Percentiles rank a stretch among this genome's conserved stretches.
Conservation (phyloP, 1,140 invertebrate genomes). For the Drosophila kurseongensis region DNA sequence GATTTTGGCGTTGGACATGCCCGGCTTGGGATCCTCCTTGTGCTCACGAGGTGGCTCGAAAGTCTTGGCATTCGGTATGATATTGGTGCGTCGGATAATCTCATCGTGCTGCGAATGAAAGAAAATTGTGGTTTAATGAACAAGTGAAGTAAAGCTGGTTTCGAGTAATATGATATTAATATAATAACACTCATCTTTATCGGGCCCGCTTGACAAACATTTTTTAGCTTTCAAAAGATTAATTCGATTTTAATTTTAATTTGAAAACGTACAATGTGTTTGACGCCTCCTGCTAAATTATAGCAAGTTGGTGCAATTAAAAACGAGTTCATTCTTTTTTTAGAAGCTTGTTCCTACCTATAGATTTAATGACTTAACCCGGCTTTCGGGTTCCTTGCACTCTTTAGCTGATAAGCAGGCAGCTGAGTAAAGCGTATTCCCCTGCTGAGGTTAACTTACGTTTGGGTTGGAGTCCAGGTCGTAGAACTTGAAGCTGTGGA, state of each 20-base stretch:
- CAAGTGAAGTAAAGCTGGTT: background rate
- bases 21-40: conserved; percentile 93
- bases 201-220: background rate
- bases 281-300: conserved; percentile 5
- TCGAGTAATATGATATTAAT: background rate
- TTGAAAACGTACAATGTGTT: background rate
- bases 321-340: conserved; percentile 4
- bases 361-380: background rate
- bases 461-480: conserved; percentile 92
- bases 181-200: background rate
- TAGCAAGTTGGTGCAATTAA: conserved; percentile 1
- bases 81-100: conserved; percentile 89
- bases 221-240: conserved; percentile 2
- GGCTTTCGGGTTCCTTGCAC: conserved; percentile 9
- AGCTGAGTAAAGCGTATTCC: background rate
- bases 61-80: conserved; percentile 91
- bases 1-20: conserved; percentile 94
- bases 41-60: conserved; percentile 95
- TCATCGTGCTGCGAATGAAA: conserved; percentile 86
- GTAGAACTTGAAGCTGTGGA: conserved; percentile 95
- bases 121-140: conserved; percentile 1
- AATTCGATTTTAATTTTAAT: background rate
- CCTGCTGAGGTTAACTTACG: conserved; percentile 85
- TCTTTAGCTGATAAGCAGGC: conserved; percentile 1
- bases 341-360: background rate